phyloP scores from a whole-genome alignment of 1,140 invertebrate species.

The Apis florea region DNA sequence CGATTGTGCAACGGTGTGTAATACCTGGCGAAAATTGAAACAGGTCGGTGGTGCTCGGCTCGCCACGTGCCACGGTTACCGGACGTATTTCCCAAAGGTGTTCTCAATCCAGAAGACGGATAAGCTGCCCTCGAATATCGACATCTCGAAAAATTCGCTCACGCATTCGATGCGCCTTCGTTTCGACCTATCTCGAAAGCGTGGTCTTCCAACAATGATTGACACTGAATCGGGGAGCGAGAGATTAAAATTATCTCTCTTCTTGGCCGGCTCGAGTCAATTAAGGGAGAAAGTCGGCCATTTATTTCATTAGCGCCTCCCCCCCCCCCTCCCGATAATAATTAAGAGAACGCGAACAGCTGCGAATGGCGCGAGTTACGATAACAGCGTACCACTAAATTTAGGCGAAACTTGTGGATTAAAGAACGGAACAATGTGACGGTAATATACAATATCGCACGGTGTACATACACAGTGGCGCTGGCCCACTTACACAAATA shows the following conservation, averaged over 20 bases:
- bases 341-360: not conserved
- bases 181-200: not conserved
- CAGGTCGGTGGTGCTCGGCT: slow-evolving; percentile 3
- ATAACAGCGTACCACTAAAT: not conserved
- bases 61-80: slow-evolving; percentile 21
- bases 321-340: too few species aligned
- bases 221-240: not conserved
- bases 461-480: not conserved
- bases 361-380: not conserved
- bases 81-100: slow-evolving; percentile 58
- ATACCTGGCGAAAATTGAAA: slow-evolving; percentile 37
- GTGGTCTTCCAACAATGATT: not conserved
- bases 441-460: not conserved
- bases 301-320: not conserved
- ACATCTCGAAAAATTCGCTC: slow-evolving; percentile 44
- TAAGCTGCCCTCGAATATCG: slow-evolving; percentile 37
- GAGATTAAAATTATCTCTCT: not conserved
- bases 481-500: slow-evolving; percentile 38
- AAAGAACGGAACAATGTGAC: slow-evolving; percentile 1
- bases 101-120: slow-evolving; percentile 50
- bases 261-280: not conserved
- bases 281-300: not conserved
- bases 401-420: not conserved
- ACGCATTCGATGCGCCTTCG: slow-evolving; percentile 32
- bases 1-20: not conserved